Evolutionary conservation across 2,888 invertebrate species (phyloP).

Genomic region (Brachypalpus laphriformis): DNA sequence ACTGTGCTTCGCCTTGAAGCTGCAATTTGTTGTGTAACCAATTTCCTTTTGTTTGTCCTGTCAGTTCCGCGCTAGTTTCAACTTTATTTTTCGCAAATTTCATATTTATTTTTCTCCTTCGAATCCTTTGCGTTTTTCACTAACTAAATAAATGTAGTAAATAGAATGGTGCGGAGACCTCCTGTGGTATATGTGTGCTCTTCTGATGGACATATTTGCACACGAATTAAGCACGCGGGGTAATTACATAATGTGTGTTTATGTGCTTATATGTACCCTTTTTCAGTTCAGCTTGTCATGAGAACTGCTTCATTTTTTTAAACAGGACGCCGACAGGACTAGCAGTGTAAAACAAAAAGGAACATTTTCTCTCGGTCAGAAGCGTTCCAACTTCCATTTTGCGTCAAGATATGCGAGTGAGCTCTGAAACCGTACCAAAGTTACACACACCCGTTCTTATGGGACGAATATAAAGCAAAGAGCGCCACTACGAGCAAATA

Average conservation of each 20-base stretch:
- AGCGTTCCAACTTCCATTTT: slow-evolving; percentile 65
- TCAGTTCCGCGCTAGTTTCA: slow-evolving; percentile 30
- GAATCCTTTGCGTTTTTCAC: background rate
- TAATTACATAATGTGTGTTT: slow-evolving; percentile 66
- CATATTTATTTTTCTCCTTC: slow-evolving; percentile 42
- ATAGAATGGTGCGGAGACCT: slow-evolving; percentile 6
- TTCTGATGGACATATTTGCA: slow-evolving; percentile 60
- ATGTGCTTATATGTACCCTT: slow-evolving; percentile 19
- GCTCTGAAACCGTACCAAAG: slow-evolving; percentile 51
- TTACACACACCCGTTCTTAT: slow-evolving; percentile 6
- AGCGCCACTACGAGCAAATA: slow-evolving; percentile 39
- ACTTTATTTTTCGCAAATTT: slow-evolving; percentile 20
- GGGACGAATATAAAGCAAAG: slow-evolving; percentile 23
- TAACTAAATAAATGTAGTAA: slow-evolving; percentile 23
- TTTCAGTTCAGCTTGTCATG: slow-evolving; percentile 41
- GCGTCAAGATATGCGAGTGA: slow-evolving; percentile 68
- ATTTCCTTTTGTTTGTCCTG: slow-evolving; percentile 46
- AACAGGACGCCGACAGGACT: slow-evolving; percentile 49
- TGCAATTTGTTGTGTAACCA: slow-evolving; percentile 37
- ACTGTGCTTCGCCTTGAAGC: background rate
- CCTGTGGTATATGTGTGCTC: slow-evolving; percentile 3
- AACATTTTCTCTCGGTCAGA: slow-evolving; percentile 57
- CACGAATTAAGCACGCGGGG: slow-evolving; percentile 63
- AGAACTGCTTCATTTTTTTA: slow-evolving; percentile 42
- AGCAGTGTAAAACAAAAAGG: slow-evolving; percentile 42